Evolutionary conservation across 1,140 invertebrate species (phyloP).

Genomic region (Adelges cooleyi): DNA sequence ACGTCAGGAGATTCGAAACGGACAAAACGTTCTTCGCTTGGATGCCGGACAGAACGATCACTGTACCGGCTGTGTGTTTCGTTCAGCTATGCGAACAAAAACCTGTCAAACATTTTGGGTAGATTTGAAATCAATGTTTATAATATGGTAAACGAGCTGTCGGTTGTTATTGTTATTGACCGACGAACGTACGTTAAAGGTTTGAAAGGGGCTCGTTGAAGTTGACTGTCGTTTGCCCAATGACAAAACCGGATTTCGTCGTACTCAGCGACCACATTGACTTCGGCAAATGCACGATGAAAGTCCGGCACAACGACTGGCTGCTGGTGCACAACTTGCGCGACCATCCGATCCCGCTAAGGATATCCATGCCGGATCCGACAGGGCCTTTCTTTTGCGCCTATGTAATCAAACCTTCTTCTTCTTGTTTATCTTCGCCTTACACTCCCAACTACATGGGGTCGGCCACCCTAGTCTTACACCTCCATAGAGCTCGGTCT

Average conservation of each 20-base stretch:
- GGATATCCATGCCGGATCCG: neutral
- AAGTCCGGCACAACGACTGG: neutral
- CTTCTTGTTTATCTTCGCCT: too few species aligned
- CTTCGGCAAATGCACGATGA: neutral
- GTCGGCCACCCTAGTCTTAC: too few species aligned
- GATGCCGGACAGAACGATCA: neutral
- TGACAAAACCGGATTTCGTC: neutral
- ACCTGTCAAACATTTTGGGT: conserved; percentile 10
- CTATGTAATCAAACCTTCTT: neutral
- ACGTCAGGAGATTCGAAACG: neutral
- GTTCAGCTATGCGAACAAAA: neutral
- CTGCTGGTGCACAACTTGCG: neutral
- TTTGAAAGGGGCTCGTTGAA: conserved; percentile 6
- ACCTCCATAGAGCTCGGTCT: too few species aligned
- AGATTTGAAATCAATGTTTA: too few species aligned
- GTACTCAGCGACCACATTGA: neutral
- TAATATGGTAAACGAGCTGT: too few species aligned
- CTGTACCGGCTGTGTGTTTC: neutral
- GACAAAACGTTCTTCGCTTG: neutral
- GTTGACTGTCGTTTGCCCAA: neutral
- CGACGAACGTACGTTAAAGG: too few species aligned
- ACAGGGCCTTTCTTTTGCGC: conserved; percentile 8
- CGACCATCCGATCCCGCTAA: neutral
- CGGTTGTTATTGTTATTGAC: too few species aligned
- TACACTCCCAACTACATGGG: too few species aligned